Evolutionary conservation across 2,888 invertebrate genomes (phyloP), one percentile per base, ranked within the genome.

Genomic region (Dicyrtomina minuta): DNA sequence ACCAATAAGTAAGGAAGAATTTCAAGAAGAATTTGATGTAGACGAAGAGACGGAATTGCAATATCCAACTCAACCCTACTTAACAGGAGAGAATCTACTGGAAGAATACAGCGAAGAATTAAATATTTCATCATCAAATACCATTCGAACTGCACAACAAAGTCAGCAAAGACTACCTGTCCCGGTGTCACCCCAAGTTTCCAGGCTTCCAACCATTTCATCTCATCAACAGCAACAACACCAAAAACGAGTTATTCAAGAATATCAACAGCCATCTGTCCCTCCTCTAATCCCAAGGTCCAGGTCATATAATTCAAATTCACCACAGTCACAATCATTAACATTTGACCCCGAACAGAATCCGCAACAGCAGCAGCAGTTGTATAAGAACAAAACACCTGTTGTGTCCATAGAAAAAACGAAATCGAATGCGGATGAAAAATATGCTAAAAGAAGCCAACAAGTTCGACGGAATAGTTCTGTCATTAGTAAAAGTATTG

Each of bases 21-120:
- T 65, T 53, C 41, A 39, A 12, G 64, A 65, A 27, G 65, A 65
- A 24, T 65, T 65, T 26, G 65, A 65, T 27, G 55, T 55, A 6
- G 53, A 65, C 17, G 39, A 53, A 39, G 58, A 13, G 24, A 43
- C 20, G 1, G 22, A 41, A 33, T 22, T 65, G n/a, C 41, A 43
- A 22, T 65, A 65, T 55, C 65, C 65, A 5, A 22, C 17, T 6
- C 33, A 43, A 53, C 43, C 13, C 10, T 33, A 39, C 12, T 43
- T 44, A 24, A 4, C 53, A n/a, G 17, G 17, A n/a, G 65, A 55
- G 24, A 53, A 39, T 44, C 41, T 65, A 8, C 22, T 65, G 20
- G 49, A 62, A 17, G 65, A 65, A 24, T 65, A 55, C 26, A 55
- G 17, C 22, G 65, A 56, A 41, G n/a, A 22, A 6, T 22, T 43